Percentiles rank a stretch among this genome's conserved stretches.
These are phyloP conservation scores for Drosophila littoralis DNA, from an alignment of 1,140 invertebrate species.

Conservation along the genomic window DNA sequence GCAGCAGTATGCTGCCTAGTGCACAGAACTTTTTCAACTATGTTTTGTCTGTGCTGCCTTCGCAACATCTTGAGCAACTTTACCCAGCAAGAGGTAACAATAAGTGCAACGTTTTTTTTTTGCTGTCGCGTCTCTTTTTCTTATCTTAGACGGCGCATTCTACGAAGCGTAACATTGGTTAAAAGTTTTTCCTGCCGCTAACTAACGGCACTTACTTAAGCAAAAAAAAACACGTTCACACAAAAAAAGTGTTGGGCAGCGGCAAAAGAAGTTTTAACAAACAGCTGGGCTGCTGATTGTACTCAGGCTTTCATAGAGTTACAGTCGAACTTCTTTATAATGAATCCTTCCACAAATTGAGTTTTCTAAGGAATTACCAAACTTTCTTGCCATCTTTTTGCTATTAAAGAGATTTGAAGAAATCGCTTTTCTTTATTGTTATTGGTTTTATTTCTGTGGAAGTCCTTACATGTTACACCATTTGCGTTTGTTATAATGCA, in stretches of 20 bases:
- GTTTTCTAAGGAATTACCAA: not conserved
- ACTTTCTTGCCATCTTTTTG: not conserved
- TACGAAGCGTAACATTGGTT: conserved; percentile 22
- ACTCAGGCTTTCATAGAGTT: no score
- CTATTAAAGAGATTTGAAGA: not conserved
- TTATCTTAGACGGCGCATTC: conserved; percentile 41
- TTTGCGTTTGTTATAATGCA: not conserved
- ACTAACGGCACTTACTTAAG: conserved; percentile 11
- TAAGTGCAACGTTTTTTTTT: conserved; percentile 26
- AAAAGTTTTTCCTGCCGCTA: conserved; percentile 30
- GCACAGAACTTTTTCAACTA: conserved; percentile 5
- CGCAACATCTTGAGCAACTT: conserved; percentile 30
- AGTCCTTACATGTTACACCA: no score
- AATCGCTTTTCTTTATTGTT: not conserved
- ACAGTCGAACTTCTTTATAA: conserved; percentile 6
- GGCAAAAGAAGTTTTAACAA: conserved; percentile 4
- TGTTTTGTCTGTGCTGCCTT: conserved; percentile 13
- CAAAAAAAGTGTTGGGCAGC: not conserved
- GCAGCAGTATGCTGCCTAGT: no score
- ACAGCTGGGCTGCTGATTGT: conserved; percentile 13
- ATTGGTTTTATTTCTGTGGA: no score
- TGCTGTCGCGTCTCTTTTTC: conserved; percentile 11
- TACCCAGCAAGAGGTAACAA: not conserved
- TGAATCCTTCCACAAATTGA: not conserved
- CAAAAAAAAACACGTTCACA: not conserved